Evolutionary conservation across 2,113 vertebrate species (phyloP).

Genomic region (Bujurquina vittata): DNA sequence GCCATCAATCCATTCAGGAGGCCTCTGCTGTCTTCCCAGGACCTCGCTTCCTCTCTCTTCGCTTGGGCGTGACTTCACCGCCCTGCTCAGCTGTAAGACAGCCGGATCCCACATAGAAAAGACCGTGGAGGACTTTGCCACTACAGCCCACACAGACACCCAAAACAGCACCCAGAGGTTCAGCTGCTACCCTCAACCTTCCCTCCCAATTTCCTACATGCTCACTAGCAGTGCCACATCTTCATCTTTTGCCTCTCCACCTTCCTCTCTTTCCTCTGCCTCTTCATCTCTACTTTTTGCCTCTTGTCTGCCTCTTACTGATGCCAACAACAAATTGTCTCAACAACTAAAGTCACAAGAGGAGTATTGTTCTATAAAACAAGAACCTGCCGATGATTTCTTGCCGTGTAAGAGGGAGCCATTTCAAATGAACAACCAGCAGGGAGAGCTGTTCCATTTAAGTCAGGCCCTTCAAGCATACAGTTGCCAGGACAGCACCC

Average conservation of each 20-base stretch:
- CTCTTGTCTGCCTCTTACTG: conserved; percentile 41
- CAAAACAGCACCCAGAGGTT: conserved; percentile 74
- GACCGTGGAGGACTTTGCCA: conserved; percentile 75
- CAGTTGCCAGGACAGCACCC: conserved; percentile 24
- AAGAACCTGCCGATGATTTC: conserved; percentile 88
- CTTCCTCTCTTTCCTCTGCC: conserved; percentile 74
- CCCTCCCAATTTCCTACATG: conserved; percentile 47
- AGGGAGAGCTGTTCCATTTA: conserved; percentile 54
- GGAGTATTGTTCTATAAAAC: conserved; percentile 82
- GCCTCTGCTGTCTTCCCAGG: conserved; percentile 76
- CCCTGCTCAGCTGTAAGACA: conserved; percentile 85
- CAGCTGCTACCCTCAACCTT: conserved; percentile 64
- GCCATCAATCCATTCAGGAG: conserved; percentile 80
- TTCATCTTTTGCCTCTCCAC: conserved; percentile 65
- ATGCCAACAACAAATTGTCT: conserved; percentile 35
- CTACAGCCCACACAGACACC: conserved; percentile 74
- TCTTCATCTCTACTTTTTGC: conserved; percentile 65
- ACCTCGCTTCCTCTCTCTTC: conserved; percentile 79
- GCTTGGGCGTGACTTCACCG: conserved; percentile 83
- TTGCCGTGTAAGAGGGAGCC: conserved; percentile 80
- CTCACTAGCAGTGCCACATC: conserved; percentile 57
- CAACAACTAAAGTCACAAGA: conserved; percentile 73
- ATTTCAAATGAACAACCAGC: conserved; percentile 80
- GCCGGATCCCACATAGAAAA: conserved; percentile 84
- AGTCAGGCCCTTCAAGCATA: conserved; percentile 48